Conservation (phyloP, 2,113 vertebrate genomes). For the Thalassoma bifasciatum region DNA sequence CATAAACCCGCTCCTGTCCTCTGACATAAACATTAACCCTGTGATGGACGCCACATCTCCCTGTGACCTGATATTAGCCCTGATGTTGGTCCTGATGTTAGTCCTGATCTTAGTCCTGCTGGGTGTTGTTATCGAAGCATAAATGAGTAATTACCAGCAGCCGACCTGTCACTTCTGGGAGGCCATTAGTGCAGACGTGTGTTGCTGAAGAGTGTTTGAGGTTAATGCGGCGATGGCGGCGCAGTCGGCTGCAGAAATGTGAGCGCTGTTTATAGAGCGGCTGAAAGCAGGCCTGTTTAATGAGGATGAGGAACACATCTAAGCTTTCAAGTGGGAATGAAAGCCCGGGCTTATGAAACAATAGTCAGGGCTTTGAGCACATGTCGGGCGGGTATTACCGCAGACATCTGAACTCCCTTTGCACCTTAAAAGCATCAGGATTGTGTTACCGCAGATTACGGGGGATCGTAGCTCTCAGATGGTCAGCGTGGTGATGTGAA, state of each 20-base stretch:
- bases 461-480: slow-evolving; percentile 17
- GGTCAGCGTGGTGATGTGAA: slow-evolving; percentile 17
- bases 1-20: slow-evolving; percentile 1
- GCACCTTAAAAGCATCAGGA: slow-evolving; percentile 51
- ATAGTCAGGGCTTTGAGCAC: slow-evolving; percentile 57
- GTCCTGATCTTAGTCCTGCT: background rate
- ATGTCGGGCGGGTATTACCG: slow-evolving; percentile 38
- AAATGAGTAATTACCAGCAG: slow-evolving; percentile 56
- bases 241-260: slow-evolving; percentile 46
- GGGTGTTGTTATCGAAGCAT: slow-evolving; percentile 32
- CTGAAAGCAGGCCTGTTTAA: slow-evolving; percentile 35
- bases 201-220: slow-evolving; percentile 25
- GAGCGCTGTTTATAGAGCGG: slow-evolving; percentile 28
- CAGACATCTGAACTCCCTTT: slow-evolving; percentile 57
- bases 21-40: slow-evolving; percentile 3
- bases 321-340: slow-evolving; percentile 64
- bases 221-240: slow-evolving; percentile 11
- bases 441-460: slow-evolving; percentile 44
- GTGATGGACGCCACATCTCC: slow-evolving; percentile 9
- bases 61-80: background rate
- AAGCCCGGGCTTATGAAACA: slow-evolving; percentile 56
- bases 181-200: slow-evolving; percentile 50
- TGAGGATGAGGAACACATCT: slow-evolving; percentile 48
- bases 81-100: background rate
- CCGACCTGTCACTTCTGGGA: slow-evolving; percentile 37